phyloP scores from a whole-genome alignment of 2,113 vertebrate species.

The Alces alces region DNA sequence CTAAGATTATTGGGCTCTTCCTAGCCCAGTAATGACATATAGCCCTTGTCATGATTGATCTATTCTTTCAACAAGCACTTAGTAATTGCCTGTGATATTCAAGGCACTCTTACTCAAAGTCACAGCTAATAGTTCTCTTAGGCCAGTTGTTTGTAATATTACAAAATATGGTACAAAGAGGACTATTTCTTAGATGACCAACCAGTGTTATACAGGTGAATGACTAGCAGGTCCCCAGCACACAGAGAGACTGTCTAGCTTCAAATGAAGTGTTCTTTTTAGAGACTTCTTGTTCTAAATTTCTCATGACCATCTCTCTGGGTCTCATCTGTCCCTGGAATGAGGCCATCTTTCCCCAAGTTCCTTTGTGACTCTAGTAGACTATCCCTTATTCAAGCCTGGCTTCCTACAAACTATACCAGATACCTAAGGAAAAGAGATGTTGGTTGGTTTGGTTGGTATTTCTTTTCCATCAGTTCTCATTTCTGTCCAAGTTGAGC shows the following conservation, averaged over 20 bases:
- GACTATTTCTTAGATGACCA: not conserved
- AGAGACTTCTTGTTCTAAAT: not conserved
- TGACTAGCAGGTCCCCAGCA: not conserved
- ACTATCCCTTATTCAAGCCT: not conserved
- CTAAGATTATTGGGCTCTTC: not conserved
- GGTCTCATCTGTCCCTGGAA: not conserved
- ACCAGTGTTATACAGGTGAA: not conserved
- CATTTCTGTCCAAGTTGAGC: not conserved
- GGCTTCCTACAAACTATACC: not conserved
- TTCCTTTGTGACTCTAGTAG: not conserved
- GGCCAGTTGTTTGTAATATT: not conserved
- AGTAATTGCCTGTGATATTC: not conserved
- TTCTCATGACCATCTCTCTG: not conserved
- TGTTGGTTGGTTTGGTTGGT: not conserved
- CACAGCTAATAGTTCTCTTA: not conserved
- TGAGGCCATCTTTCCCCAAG: not conserved
- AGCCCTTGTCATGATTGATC: not conserved
- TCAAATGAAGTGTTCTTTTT: not conserved
- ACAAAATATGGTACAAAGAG: not conserved
- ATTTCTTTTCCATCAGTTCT: not conserved
- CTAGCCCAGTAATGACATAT: not conserved
- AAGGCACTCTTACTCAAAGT: not conserved
- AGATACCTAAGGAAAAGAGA: not conserved
- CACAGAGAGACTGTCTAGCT: not conserved
- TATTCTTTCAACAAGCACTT: not conserved